Percentiles rank a stretch among this genome's conserved stretches.
phyloP scores from a whole-genome alignment of 1,140 invertebrate species.

The Drosophila rhopaloa region DNA sequence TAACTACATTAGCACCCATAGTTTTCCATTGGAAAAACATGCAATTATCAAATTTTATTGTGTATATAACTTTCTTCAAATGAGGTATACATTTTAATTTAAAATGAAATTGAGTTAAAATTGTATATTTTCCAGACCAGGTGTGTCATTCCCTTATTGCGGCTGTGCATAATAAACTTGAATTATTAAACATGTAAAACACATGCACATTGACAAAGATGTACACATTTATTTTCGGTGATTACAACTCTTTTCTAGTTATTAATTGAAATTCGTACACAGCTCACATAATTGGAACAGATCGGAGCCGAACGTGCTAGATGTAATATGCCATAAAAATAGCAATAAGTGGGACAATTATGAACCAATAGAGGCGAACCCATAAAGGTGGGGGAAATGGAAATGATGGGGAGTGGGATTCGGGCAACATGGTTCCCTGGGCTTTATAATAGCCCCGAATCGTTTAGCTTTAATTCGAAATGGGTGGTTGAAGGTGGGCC shows the following conservation, averaged over 20 bases:
- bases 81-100: neutral
- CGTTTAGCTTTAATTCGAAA: conserved; percentile 17
- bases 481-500: conserved; percentile 8
- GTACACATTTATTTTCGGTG: conserved; percentile 31
- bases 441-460: conserved; percentile 39
- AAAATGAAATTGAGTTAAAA: neutral
- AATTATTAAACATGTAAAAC: conserved; percentile 43
- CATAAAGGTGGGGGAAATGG: neutral
- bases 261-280: conserved; percentile 64
- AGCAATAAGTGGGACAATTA: conserved; percentile 43
- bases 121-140: neutral
- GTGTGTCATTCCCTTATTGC: neutral
- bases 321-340: conserved; percentile 46
- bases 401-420: neutral
- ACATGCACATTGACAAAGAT: conserved; percentile 9
- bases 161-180: conserved; percentile 37
- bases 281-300: conserved; percentile 38
- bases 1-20: too few relatives aligned
- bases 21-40: too few relatives aligned
- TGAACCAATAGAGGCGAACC: conserved; percentile 30
- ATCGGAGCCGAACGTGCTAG: conserved; percentile 25
- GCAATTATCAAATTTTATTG: too few relatives aligned
- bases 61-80: too few relatives aligned
- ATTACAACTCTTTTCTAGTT: conserved; percentile 64
- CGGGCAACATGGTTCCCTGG: conserved; percentile 28